These are phyloP conservation scores for Hyperoplus lanceolatus DNA, from an alignment of 2,797 vertebrate species.

Conservation along the genomic window DNA sequence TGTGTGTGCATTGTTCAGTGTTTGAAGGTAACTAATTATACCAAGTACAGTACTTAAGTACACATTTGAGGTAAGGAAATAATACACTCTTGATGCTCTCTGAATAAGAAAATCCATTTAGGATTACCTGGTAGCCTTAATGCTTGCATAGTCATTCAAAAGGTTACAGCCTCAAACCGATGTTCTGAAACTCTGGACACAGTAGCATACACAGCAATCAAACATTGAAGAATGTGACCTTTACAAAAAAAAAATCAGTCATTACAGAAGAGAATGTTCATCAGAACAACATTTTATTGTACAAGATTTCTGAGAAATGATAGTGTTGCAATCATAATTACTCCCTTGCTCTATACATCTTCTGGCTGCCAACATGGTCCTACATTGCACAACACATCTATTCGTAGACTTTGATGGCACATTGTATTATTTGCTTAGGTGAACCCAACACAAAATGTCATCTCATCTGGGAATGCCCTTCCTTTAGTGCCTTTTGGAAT, in stretches of 20 bases:
- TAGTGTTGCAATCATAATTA: neutral
- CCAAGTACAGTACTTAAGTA: too few relatives aligned
- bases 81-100: neutral
- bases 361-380: neutral
- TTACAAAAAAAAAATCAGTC: neutral
- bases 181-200: too few relatives aligned
- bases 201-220: neutral
- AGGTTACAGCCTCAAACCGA: too few relatives aligned
- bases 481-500: neutral
- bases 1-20: neutral
- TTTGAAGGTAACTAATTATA: too few relatives aligned
- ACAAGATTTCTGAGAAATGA: neutral
- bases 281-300: constrained; percentile 17
- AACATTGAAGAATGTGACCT: neutral
- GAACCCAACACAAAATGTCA: neutral
- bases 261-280: neutral
- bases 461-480: neutral
- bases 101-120: neutral
- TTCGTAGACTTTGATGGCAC: constrained; percentile 6
- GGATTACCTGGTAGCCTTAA: neutral
- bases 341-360: neutral
- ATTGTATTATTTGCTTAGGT: neutral
- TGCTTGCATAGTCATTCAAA: too few relatives aligned
- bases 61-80: neutral
- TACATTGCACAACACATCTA: neutral